phyloP scores from a whole-genome alignment of 2,888 invertebrate species.

The Liodrosophila aerea region DNA sequence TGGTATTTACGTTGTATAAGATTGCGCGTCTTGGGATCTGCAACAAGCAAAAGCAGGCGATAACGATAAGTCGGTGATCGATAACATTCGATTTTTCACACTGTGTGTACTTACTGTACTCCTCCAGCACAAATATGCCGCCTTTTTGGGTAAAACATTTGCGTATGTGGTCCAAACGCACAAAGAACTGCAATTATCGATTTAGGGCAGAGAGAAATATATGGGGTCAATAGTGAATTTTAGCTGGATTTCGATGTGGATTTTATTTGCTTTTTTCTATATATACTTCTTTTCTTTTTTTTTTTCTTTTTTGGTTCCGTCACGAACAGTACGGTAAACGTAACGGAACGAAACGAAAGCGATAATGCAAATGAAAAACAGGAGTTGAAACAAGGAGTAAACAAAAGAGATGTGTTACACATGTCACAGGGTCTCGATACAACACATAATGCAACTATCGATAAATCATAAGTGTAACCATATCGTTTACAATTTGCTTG shows the following conservation, averaged over 20 bases:
- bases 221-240: no score
- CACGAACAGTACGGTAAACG: conserved; percentile 19
- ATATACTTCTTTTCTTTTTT: conserved; percentile 11
- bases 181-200: conserved; percentile 95
- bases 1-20: conserved; percentile 98
- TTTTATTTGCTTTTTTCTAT: neutral
- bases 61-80: neutral
- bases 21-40: conserved; percentile 99
- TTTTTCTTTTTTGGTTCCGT: conserved; percentile 30
- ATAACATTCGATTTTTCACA: neutral
- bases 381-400: neutral
- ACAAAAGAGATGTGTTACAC: conserved; percentile 4
- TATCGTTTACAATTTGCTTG: conserved; percentile 5
- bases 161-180: conserved; percentile 98
- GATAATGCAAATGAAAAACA: conserved; percentile 33
- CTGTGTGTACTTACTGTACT: conserved; percentile 97
- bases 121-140: conserved; percentile 99
- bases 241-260: no score
- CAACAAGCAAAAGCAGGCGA: conserved; percentile 79
- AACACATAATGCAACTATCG: no score
- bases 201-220: conserved; percentile 14
- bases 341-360: conserved; percentile 21
- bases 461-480: no score
- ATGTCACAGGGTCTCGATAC: neutral
- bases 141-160: conserved; percentile 99